A percentile compares a stretch with the other conserved stretches of the same genome.
Conservation (phyloP, 1,140 invertebrate species). For the Himalopsyche phryganea region DNA sequence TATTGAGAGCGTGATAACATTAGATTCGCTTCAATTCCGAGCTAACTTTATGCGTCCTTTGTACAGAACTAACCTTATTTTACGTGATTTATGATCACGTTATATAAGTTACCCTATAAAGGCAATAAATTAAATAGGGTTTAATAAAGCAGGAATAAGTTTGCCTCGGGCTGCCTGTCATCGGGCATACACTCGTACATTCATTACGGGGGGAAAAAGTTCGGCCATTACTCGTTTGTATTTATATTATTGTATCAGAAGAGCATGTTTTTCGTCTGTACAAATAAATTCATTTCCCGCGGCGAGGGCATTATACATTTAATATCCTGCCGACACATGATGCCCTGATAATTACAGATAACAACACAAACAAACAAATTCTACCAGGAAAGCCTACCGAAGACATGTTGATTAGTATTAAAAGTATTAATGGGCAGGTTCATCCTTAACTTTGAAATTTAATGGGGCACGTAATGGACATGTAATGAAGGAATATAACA, state of each 20-base stretch:
- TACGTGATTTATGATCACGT: constrained; percentile 6
- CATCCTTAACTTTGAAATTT: constrained; percentile 7
- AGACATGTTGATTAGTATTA: constrained; percentile 24
- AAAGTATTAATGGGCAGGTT: constrained; percentile 5
- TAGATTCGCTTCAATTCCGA: too few species aligned
- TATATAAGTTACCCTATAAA: constrained; percentile 9
- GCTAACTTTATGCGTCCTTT: neutral
- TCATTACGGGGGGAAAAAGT: constrained; percentile 12
- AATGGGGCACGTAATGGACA: constrained; percentile 20
- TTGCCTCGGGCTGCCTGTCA: constrained; percentile 7
- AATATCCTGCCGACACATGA: constrained; percentile 22
- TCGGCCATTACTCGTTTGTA: neutral
- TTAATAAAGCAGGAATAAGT: constrained; percentile 11
- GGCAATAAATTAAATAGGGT: constrained; percentile 8
- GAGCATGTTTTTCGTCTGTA: constrained; percentile 4
- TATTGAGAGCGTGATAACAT: too few species aligned
- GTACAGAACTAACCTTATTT: constrained; percentile 12
- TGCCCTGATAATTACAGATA: constrained; percentile 25
- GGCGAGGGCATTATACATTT: constrained; percentile 19
- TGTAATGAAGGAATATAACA: too few species aligned
- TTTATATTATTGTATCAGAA: constrained; percentile 7
- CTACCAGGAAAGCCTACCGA: constrained; percentile 13
- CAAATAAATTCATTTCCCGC: constrained; percentile 26
- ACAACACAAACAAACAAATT: constrained; percentile 22
- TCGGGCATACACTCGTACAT: constrained; percentile 11